Base-by-base conservation (phyloP, 2,113 vertebrate species). In the Tragelaphus strepsiceros region DNA sequence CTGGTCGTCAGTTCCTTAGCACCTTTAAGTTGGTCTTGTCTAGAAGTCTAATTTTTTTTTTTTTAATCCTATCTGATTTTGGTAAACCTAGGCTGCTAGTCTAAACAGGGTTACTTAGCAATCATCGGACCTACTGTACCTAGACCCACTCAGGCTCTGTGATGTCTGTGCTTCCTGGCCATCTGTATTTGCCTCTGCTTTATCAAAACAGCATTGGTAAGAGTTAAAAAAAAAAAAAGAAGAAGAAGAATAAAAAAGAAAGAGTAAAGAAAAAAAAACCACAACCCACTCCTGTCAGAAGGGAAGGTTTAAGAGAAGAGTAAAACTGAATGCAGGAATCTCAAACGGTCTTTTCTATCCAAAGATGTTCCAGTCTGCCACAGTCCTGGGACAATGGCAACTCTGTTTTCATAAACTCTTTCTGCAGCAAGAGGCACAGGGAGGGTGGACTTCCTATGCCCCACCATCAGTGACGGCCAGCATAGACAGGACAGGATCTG, bases 361-460 rank as follows among this genome's bases (percentile, higher is more conserved):
- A 62, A 58, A 77, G 67, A 43, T 35, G 21, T 58, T 30, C 12
- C 24, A 19, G 35, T 19, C 13, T 13, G 26, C 35, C 53, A 17
- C 0, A 19, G 61, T 21, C 3, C 11, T 2, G 2, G 13, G 32
- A 30, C 2, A 11, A 17, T 17, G 30, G 53, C 10, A 24, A 21
- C 28, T 56, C 54, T 54, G 74, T 30, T 71, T 78, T 30, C 58
- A 46, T 5, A 32, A 80, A 35, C 10, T 26, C 64, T n/a, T 71
- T 28, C 51, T 22, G 56, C 0, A 22, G 49, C 67, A 62, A 14
- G 39, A 77, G 61, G 74, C 39, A 67, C 17, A 56, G 53, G 24
- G 2, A 39, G 53, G 67, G 30, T 0, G 5, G 39, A 74, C 43
- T 35, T 77, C 83, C n/a, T 19, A n/a, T 5, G 22, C 49, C 43